Base-by-base conservation (phyloP, 2,113 vertebrate genomes). In the Hypanus sabinus region DNA sequence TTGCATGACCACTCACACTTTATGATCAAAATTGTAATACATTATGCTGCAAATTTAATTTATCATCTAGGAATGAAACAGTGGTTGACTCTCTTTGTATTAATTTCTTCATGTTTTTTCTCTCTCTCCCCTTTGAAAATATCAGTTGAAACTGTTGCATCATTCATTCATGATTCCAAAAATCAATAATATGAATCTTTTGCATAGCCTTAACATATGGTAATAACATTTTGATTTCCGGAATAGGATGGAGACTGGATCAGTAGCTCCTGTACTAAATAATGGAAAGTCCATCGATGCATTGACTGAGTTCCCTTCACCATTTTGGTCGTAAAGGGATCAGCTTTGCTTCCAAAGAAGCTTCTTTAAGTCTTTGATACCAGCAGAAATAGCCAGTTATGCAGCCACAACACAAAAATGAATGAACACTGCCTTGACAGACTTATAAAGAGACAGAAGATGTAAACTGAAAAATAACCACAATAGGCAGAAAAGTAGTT, bases 211-310 rank as follows among this genome's bases (percentile, higher is more conserved):
- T 93, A 14, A 93, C 30, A 36, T 68, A 93, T 3, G 4, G 70
- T 93, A 27, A 73, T 73, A 93, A 93, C 91, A 73, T 93, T 93
- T 93, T 93, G 91, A 70, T 68, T 92, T 71, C 36, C n/a, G 71
- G 68, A 46, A 20, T 73, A 14, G 30, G 71, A 93, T 75, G 20
- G 36, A 93, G 91, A 70, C 36, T 73, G 91, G 68, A 93, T 93
- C 91, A 55, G 65, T 27, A 55, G 91, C 91, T 55, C 65, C 38
- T 93, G 22, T 30, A 93, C 91, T 93, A 73, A 93, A 73, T 93
- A 93, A 93, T 75, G 91, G 68, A 93, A 93, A 93, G 91, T 73
- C 91, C 91, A 93, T 93, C 91, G 46, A 73, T 55, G 91, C 91
- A 93, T 73, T 16, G 38, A 93, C 22, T 73, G 91, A 93, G 73